Conservation (phyloP, 2,797 vertebrate species). For the Masticophis lateralis region DNA sequence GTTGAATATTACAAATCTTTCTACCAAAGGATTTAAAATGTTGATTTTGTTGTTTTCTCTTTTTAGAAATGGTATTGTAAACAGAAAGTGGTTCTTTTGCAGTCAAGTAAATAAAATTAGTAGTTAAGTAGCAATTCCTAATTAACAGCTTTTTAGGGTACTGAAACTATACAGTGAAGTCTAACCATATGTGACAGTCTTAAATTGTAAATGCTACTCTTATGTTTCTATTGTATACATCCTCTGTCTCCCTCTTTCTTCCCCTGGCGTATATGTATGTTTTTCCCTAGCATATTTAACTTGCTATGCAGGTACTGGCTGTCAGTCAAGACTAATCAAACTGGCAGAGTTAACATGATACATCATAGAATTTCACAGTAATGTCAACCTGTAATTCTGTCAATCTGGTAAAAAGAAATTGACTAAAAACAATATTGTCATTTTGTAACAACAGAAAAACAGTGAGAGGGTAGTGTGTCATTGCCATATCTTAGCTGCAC, state of each 20-base stretch:
- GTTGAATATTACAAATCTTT: background rate
- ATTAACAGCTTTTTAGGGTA: background rate
- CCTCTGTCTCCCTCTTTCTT: background rate
- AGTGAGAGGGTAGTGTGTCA: conserved; percentile 62
- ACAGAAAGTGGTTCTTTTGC: background rate
- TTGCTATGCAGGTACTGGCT: conserved; percentile 74
- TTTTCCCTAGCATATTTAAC: conserved; percentile 62
- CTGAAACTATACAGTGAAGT: conserved; percentile 9
- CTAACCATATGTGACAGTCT: background rate
- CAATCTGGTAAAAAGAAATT: conserved; percentile 73
- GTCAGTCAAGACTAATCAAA: conserved; percentile 80
- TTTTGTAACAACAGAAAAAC: conserved; percentile 70
- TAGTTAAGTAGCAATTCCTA: conserved; percentile 18
- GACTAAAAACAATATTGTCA: conserved; percentile 74
- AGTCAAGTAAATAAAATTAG: conserved; percentile 6
- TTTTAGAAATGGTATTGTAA: conserved; percentile 29
- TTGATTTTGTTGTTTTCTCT: conserved; percentile 26
- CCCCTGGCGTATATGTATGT: conserved; percentile 19
- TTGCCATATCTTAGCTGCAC: conserved; percentile 47
- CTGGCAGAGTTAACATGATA: conserved; percentile 75
- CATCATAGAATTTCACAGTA: conserved; percentile 78
- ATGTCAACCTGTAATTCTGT: conserved; percentile 79
- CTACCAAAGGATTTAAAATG: conserved; percentile 12
- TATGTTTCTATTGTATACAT: conserved; percentile 48
- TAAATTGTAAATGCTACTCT: conserved; percentile 36